A percentile compares a stretch with the other conserved stretches of the same genome.
Evolutionary conservation across 2,113 vertebrate genomes (phyloP).

Genomic region (Limanda limanda): DNA sequence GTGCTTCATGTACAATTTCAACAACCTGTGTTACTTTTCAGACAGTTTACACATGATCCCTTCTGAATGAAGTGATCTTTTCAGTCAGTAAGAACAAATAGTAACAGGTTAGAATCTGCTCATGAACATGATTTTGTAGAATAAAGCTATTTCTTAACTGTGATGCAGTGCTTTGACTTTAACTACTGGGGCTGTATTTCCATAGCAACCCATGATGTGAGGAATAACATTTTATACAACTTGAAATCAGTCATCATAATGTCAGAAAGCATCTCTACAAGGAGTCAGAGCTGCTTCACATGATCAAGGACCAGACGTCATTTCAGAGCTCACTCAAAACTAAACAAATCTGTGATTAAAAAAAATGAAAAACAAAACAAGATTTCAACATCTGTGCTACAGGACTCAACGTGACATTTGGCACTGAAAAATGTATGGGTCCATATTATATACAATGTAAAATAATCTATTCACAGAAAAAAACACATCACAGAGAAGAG

Average conservation of each 20-base stretch:
- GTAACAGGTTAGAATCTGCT: neutral
- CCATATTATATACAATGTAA: conserved; percentile 46
- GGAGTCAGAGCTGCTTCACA: conserved; percentile 18
- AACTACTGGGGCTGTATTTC: conserved; percentile 35
- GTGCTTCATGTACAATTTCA: conserved; percentile 34
- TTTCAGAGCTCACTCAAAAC: neutral
- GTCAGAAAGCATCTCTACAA: conserved; percentile 33
- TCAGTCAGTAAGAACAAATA: conserved; percentile 38
- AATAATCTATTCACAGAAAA: conserved; percentile 46
- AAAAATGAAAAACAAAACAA: conserved; percentile 1
- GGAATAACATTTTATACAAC: conserved; percentile 9
- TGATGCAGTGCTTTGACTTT: conserved; percentile 21
- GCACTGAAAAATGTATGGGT: conserved; percentile 62
- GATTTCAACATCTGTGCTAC: conserved; percentile 26
- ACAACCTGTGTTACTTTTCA: conserved; percentile 25
- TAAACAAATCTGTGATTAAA: neutral
- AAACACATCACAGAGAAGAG: conserved; percentile 28
- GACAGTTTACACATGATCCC: conserved; percentile 8
- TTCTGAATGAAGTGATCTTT: conserved; percentile 34
- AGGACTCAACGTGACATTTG: conserved; percentile 53
- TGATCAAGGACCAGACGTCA: conserved; percentile 15
- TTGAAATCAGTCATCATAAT: conserved; percentile 38
- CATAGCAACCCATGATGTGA: conserved; percentile 33
- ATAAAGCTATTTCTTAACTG: conserved; percentile 19
- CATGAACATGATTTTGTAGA: conserved; percentile 21